Evolutionary conservation across 2,888 invertebrate genomes (phyloP).

Genomic region (Eilema sororculum): DNA sequence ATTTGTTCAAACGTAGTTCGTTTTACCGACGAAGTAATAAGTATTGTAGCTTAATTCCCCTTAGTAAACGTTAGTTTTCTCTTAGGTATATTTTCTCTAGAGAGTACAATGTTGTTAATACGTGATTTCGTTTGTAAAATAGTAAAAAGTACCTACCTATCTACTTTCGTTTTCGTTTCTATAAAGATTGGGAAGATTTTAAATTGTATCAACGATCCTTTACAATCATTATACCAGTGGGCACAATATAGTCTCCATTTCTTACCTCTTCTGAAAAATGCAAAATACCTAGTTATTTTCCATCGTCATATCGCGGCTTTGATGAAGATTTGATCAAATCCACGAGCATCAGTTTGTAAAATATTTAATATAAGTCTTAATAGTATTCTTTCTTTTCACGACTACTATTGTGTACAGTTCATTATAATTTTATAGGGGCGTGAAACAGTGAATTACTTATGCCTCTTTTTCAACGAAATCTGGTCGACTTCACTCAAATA

Average conservation of each 20-base stretch:
- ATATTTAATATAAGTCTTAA: too few species aligned
- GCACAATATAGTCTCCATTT: too few species aligned
- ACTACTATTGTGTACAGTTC: too few species aligned
- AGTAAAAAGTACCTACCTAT: not conserved
- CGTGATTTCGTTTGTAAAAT: conserved; percentile 15
- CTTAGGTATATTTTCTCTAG: conserved; percentile 16
- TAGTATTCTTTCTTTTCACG: too few species aligned
- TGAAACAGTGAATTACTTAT: not conserved
- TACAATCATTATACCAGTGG: too few species aligned
- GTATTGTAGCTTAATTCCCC: conserved; percentile 16
- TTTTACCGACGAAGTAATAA: conserved; percentile 17
- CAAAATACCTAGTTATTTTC: too few species aligned
- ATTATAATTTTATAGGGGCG: not conserved
- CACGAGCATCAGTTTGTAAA: too few species aligned
- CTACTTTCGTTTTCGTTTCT: not conserved
- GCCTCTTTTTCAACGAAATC: conserved; percentile 5
- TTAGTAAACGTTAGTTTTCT: conserved; percentile 18
- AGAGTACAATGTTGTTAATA: conserved; percentile 17
- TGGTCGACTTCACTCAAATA: conserved; percentile 21
- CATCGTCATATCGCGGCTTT: too few species aligned
- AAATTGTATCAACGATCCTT: not conserved
- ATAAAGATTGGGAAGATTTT: not conserved
- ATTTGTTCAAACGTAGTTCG: conserved; percentile 18
- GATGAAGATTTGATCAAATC: too few species aligned
- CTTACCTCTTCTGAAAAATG: too few species aligned